Conservation (phyloP, 2,797 vertebrate species). For the Scarus forsteni region DNA sequence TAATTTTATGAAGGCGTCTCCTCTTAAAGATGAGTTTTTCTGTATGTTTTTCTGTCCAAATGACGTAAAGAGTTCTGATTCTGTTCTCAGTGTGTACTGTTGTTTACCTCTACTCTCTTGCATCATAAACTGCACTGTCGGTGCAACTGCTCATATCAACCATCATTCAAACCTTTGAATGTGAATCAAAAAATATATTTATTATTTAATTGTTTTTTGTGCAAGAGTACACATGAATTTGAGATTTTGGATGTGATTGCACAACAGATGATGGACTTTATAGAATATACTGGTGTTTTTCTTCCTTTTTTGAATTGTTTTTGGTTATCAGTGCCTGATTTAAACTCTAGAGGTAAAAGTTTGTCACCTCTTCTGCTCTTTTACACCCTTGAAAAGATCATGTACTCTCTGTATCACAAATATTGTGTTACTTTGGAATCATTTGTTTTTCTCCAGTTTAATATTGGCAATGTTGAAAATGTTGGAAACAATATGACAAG, state of each 20-base stretch:
- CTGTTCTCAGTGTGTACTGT: not conserved
- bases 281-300: conserved; percentile 8
- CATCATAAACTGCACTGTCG: conserved; percentile 9
- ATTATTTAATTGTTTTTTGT: conserved; percentile 12
- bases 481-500: not conserved
- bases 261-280: conserved; percentile 20
- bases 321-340: conserved; percentile 83
- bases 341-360: conserved; percentile 72
- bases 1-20: conserved; percentile 12
- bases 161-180: conserved; percentile 17
- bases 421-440: too few species aligned
- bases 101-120: conserved; percentile 21
- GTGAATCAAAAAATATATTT: conserved; percentile 52
- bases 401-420: not conserved
- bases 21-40: not conserved
- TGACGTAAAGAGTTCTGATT: not conserved
- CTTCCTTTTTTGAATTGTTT: conserved; percentile 70
- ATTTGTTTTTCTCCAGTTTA: too few species aligned
- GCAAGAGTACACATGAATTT: not conserved
- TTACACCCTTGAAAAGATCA: conserved; percentile 24
- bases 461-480: too few species aligned
- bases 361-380: conserved; percentile 2
- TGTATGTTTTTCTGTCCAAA: conserved; percentile 8
- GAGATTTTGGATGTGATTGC: conserved; percentile 15
- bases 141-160: conserved; percentile 22